Evolutionary conservation across 2,888 invertebrate genomes (phyloP).

Genomic region (Sphecodes monilicornis): DNA sequence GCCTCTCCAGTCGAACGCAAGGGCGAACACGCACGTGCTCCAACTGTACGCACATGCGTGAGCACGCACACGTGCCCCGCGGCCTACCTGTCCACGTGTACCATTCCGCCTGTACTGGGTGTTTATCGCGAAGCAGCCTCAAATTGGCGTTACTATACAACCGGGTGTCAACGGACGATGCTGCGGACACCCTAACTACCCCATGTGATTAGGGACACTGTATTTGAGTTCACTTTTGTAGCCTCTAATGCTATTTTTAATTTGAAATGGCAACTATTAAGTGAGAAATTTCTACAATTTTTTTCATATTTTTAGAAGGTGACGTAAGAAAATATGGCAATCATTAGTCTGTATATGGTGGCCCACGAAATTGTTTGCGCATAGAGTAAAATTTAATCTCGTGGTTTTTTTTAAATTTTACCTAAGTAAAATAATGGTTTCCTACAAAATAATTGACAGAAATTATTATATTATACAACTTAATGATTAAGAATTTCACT

Average conservation of each 20-base stretch:
- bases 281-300: neutral
- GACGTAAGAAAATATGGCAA: no score
- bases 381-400: no score
- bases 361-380: no score
- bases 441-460: no score
- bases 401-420: no score
- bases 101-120: conserved; percentile 45
- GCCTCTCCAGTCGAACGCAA: conserved; percentile 67
- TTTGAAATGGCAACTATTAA: neutral
- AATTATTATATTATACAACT: no score
- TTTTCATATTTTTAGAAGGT: neutral
- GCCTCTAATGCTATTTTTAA: neutral
- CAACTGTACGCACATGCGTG: conserved; percentile 27
- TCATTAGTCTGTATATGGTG: no score
- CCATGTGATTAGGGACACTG: neutral
- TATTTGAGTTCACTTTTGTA: neutral
- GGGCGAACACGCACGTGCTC: conserved; percentile 69
- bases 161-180: neutral
- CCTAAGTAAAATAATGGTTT: no score
- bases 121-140: conserved; percentile 38
- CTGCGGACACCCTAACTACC: neutral
- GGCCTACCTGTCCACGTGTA: conserved; percentile 44
- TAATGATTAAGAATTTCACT: no score
- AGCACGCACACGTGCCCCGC: conserved; percentile 40
- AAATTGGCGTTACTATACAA: neutral